Percentiles rank a stretch among this genome's conserved stretches.
phyloP scores from a whole-genome alignment of 2,797 vertebrate species.

The Fistularia tabacaria region DNA sequence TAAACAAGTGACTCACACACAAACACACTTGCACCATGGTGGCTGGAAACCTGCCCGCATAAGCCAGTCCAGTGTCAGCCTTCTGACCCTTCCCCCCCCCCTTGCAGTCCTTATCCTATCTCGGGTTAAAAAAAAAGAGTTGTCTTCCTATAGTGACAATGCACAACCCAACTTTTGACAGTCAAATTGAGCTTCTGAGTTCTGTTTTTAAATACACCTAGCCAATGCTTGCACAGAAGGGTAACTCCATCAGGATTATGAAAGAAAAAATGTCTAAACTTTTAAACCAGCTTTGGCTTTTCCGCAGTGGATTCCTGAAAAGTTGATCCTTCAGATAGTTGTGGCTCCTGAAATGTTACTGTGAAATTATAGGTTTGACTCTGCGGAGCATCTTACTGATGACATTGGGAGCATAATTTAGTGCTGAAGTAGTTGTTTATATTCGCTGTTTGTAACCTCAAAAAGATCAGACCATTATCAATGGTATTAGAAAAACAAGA shows the following conservation, averaged over 20 bases:
- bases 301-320: constrained; percentile 59
- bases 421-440: constrained; percentile 49
- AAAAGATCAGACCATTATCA: constrained; percentile 25
- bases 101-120: constrained; percentile 42
- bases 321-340: constrained; percentile 54
- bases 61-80: constrained; percentile 51
- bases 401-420: constrained; percentile 50
- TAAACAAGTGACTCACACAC: constrained; percentile 40
- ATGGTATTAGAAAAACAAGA: constrained; percentile 22
- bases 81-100: constrained; percentile 50
- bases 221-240: constrained; percentile 25
- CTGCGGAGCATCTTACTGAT: constrained; percentile 44
- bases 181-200: neutral
- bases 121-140: neutral
- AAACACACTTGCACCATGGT: constrained; percentile 25
- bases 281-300: constrained; percentile 34
- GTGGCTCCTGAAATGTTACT: constrained; percentile 52
- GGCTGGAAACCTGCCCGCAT: constrained; percentile 49
- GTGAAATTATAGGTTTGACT: constrained; percentile 62
- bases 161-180: no score
- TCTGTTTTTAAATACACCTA: constrained; percentile 13
- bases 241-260: constrained; percentile 15
- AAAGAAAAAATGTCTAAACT: constrained; percentile 29
- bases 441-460: constrained; percentile 54
- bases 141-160: neutral